Conservation (phyloP, 92 coral and sea anemone genomes). For the Phenganax marumi region DNA sequence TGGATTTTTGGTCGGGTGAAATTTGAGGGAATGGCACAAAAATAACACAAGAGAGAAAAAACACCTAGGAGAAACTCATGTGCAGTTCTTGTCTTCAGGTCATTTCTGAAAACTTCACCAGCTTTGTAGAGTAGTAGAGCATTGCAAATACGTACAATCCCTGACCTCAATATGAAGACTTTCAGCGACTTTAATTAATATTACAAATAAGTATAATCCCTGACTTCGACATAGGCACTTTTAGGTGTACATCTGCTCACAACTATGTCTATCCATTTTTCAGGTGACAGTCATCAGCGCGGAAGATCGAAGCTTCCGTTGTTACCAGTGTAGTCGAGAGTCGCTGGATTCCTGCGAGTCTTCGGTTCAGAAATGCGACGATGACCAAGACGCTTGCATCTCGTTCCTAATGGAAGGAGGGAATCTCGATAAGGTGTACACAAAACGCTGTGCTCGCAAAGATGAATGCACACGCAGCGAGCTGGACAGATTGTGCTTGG, state of each 20-base stretch:
- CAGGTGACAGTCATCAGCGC: neutral
- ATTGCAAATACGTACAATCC: too few species aligned
- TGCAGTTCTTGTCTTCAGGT: too few species aligned
- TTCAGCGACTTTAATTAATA: too few species aligned
- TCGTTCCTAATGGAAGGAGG: conserved; percentile 39
- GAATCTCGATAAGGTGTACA: conserved; percentile 19
- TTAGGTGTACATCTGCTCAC: neutral
- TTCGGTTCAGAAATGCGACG: conserved; percentile 19
- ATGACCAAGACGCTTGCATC: conserved; percentile 37
- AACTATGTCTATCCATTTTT: neutral
- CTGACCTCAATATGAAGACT: too few species aligned
- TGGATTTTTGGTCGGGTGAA: too few species aligned
- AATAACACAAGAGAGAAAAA: too few species aligned
- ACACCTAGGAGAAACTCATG: too few species aligned
- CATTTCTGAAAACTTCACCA: too few species aligned
- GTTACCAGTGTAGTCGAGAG: conserved; percentile 19
- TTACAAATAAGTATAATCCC: too few species aligned
- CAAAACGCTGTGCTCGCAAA: conserved; percentile 39
- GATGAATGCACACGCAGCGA: conserved; percentile 15
- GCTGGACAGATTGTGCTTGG: conserved; percentile 15
- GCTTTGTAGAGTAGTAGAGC: too few species aligned
- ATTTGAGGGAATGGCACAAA: too few species aligned
- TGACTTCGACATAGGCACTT: too few species aligned
- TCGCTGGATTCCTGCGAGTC: conserved; percentile 12
- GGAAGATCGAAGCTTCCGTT: neutral